Evolutionary conservation across 1,140 invertebrate species (phyloP), one percentile per base, ranked within the genome.

Genomic region (Ceratosolen solmsi): DNA sequence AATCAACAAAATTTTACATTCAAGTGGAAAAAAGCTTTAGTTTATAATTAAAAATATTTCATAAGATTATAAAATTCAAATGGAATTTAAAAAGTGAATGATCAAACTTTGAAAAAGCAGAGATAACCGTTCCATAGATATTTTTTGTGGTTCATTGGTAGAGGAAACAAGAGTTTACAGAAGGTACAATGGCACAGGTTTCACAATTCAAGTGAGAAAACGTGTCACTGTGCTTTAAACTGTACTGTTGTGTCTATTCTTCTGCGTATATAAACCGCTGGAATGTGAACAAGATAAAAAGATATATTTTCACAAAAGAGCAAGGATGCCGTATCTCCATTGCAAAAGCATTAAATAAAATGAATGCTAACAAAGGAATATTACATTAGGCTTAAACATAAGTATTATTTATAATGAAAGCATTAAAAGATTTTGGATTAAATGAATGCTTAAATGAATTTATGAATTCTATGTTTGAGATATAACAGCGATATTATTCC

Each of bases 231-330:
- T n/a, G 5, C 17, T 68, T 68, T n/a, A 20, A 60, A 60, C 25
- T 30, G 54, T 9, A 60, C 58, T n/a, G 58, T 30, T 30, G 20
- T 22, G 5, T 13, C 58, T 60, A 30, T 60, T 60, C 27, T 60
- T 11, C 58, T 30, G 22, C 58, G 58, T 25, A 60, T 60, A 60
- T 30, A 60, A 60, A 60, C 5, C 13, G 27, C 20, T 30, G 25
- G 8, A 60, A 60, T 60, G 27, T 25, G 58, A 60, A 60, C 30
- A 25, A 60, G 58, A 60, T 60, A 60, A 60, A 60, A 60, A 60
- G 25, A 27, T 60, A 60, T 30, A 17, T 30, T 9, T 30, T 13
- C 30, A 27, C 27, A 60, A 17, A n/a, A n/a, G 5, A 25, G n/a
- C 54, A 56, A 17, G 25, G 13, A 20, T 20, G 58, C 2, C 27